A percentile compares a stretch with the other conserved stretches of the same genome.
Evolutionary conservation across 2,888 invertebrate species (phyloP).

Genomic region (Hypena proboscidalis): DNA sequence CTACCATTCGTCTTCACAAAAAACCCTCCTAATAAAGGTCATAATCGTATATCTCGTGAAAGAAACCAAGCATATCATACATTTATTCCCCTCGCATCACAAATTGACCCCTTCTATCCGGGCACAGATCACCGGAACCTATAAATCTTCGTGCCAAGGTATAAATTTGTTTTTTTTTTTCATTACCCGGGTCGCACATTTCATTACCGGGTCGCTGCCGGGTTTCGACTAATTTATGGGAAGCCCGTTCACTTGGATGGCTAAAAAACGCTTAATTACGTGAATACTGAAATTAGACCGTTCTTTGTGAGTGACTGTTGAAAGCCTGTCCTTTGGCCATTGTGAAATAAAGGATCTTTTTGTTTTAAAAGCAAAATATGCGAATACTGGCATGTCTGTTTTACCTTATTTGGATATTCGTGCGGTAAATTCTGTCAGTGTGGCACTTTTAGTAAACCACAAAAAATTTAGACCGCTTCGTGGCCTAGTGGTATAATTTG

Average conservation of each 20-base stretch:
- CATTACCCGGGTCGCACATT: slow-evolving; percentile 39
- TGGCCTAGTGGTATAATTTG: no score
- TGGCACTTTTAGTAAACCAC: no score
- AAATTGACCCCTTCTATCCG: slow-evolving; percentile 8
- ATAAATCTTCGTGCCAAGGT: slow-evolving; percentile 35
- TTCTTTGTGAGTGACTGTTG: no score
- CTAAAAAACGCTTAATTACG: slow-evolving; percentile 34
- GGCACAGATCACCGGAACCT: slow-evolving; percentile 35
- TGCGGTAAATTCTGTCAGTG: no score
- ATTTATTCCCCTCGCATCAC: background rate
- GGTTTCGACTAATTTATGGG: slow-evolving; percentile 34
- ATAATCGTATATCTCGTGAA: background rate
- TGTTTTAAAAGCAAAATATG: no score
- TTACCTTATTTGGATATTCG: no score
- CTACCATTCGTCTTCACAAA: no score
- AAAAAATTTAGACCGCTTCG: no score
- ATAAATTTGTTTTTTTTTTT: slow-evolving; percentile 49
- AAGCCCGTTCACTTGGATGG: slow-evolving; percentile 16
- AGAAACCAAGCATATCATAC: background rate
- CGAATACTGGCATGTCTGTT: no score
- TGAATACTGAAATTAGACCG: slow-evolving; percentile 7
- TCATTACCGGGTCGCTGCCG: slow-evolving; percentile 37
- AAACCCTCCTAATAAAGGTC: background rate
- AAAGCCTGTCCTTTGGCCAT: no score
- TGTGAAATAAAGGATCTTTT: no score